Evolutionary conservation across 2,888 invertebrate species (phyloP).

Genomic region (Hartigia nigra): DNA sequence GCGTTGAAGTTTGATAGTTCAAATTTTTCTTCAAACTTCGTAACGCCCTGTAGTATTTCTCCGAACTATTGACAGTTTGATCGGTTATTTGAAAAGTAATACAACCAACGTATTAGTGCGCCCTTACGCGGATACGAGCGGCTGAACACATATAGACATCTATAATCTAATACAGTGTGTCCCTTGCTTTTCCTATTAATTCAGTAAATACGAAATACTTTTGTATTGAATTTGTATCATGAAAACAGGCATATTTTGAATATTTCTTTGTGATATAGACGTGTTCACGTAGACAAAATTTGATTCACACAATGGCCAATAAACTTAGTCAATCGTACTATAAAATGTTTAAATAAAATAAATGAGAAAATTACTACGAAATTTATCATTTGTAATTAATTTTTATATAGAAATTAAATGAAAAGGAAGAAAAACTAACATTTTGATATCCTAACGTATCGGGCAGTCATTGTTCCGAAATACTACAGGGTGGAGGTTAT

Average conservation of each 20-base stretch:
- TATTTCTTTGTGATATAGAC: background rate
- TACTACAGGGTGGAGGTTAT: background rate
- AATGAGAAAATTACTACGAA: background rate
- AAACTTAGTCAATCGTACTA: background rate
- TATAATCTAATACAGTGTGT: background rate
- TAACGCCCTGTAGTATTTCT: background rate
- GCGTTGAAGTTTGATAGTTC: conserved; percentile 26
- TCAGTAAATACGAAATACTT: background rate
- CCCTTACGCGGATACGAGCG: background rate
- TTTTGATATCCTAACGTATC: background rate
- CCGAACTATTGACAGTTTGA: background rate
- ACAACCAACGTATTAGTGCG: background rate
- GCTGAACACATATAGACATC: background rate
- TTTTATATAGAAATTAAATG: background rate
- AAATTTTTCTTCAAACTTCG: background rate
- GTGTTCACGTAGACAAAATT: background rate
- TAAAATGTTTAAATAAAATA: background rate
- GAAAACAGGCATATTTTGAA: background rate
- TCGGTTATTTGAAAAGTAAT: background rate
- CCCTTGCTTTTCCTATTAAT: background rate
- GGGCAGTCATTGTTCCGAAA: background rate
- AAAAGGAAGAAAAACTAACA: background rate
- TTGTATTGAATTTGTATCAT: background rate
- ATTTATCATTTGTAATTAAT: background rate
- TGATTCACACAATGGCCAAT: background rate